A percentile compares a stretch with the other conserved stretches of the same genome.
Evolutionary conservation across 2,113 vertebrate genomes (phyloP).

Genomic region (Dasyurus viverrinus): DNA sequence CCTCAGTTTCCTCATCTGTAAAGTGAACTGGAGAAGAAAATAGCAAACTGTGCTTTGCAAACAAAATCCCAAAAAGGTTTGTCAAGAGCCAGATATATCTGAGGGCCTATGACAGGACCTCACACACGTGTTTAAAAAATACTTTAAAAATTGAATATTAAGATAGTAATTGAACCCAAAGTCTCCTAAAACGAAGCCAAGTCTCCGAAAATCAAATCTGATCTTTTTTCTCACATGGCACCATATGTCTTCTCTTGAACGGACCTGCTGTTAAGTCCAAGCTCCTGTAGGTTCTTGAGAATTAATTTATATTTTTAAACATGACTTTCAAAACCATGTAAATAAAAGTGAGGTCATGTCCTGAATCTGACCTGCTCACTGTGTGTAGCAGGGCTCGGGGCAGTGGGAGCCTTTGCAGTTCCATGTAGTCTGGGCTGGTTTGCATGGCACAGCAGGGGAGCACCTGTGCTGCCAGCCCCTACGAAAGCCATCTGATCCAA

Average conservation of each 20-base stretch:
- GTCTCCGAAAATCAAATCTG: neutral
- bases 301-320: neutral
- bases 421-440: neutral
- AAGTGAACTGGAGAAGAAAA: neutral
- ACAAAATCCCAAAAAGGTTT: neutral
- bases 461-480: slow-evolving; percentile 64
- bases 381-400: neutral
- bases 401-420: neutral
- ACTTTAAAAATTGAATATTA: neutral
- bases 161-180: too few species aligned
- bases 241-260: neutral
- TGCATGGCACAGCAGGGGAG: slow-evolving; percentile 16
- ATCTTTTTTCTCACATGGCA: neutral
- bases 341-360: neutral
- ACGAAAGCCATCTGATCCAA: slow-evolving; percentile 55
- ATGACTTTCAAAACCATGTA: neutral
- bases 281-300: neutral
- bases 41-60: neutral
- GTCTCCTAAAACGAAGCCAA: neutral
- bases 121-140: neutral
- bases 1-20: neutral
- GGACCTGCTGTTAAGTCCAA: neutral
- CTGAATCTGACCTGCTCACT: neutral
- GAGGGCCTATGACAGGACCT: neutral
- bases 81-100: neutral